phyloP scores from a whole-genome alignment of 2,113 vertebrate genomes.

The Ameiurus melas region DNA sequence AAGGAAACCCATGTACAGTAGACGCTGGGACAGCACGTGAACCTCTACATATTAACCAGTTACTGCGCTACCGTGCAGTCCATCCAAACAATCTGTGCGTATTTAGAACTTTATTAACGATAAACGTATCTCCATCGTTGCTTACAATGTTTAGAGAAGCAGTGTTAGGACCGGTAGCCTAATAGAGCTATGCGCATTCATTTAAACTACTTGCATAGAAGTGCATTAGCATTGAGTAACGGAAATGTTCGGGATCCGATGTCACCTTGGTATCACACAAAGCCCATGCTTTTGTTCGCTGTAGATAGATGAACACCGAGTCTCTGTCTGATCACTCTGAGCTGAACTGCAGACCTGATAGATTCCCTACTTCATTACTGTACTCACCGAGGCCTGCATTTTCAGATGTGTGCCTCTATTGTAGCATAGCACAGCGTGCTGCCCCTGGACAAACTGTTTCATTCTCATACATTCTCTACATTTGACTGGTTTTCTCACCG shows the following conservation, averaged over 20 bases:
- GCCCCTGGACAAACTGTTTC: background rate
- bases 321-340: slow-evolving; percentile 10
- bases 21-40: background rate
- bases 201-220: background rate
- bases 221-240: background rate
- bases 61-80: background rate
- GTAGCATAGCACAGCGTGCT: slow-evolving; percentile 20
- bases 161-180: background rate
- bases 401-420: background rate
- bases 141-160: background rate
- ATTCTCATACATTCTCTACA: background rate
- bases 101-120: no score
- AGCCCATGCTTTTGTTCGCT: background rate
- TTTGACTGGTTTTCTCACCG: slow-evolving; percentile 16
- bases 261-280: background rate
- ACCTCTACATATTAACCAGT: background rate
- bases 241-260: background rate
- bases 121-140: background rate
- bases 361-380: slow-evolving; percentile 19
- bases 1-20: background rate
- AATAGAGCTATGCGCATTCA: background rate
- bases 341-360: slow-evolving; percentile 19
- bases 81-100: no score
- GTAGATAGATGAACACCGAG: background rate
- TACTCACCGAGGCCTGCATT: slow-evolving; percentile 26